Evolutionary conservation across 1,140 invertebrate species (phyloP), one percentile per base, ranked within the genome.

Genomic region (Centruroides sculpturatus): DNA sequence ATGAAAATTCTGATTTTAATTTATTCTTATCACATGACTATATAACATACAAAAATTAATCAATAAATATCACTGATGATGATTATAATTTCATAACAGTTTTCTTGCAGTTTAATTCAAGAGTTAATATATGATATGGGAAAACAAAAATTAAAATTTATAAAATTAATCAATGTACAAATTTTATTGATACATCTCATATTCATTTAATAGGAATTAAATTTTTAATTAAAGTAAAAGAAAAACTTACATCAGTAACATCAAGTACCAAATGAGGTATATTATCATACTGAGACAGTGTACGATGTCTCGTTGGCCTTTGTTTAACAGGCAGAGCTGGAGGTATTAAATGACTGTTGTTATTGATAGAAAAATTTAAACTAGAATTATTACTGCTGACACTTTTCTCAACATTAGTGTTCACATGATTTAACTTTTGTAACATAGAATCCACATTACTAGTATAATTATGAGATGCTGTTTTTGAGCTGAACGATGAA

Each of bases 281-380:
- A 70, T 86, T 85, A 71, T 87, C 85, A 70, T 86, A 86, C 56
- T 84, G 83, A 47, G 84, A 85, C n/a, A 81, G 78, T 56, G 82
- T 77, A 51, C 83, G 71, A 64, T 82, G 79, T 69, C 75, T 76
- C 61, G 73, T 70, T 13, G 73, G 68, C 46, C 76, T 78, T 79
- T 72, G 66, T 54, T 86, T 83, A 34, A 76, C 78, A 35, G 85
- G 85, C 64, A 86, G 73, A 3, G 84, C 82, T 3, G 85, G 85
- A 13, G 83, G 83, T 3, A 64, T 55, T 35, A 64, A 64, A 50
- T 13, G 59, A 9, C 48, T 47, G 35, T 48, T 12, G 35, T 48
- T 12, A 35, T 9, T 13, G 48, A 51, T 46, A 41, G 61, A 59
- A 41, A 46, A 12, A 4, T 56, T 47, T 53, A 47, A 54, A 47